These are phyloP conservation scores for Lymantria monacha DNA, from an alignment of 2,888 invertebrate species.

Conservation along the genomic window DNA sequence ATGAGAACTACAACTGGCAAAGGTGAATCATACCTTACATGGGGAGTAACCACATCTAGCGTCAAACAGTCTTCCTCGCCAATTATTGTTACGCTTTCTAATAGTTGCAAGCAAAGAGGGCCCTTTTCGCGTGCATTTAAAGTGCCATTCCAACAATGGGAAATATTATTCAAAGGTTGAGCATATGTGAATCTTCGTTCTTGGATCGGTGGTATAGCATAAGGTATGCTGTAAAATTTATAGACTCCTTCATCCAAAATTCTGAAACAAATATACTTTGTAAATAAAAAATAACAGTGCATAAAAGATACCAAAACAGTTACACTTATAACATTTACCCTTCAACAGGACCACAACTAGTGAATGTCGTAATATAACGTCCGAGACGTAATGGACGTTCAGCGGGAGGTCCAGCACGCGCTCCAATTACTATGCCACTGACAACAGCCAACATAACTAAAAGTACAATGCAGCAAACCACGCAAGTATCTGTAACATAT, in stretches of 20 bases:
- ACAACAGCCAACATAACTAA: conserved; percentile 85
- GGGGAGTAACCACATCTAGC: conserved; percentile 91
- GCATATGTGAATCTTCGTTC: conserved; percentile 88
- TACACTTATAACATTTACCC: conserved; percentile 75
- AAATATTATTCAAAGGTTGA: conserved; percentile 84
- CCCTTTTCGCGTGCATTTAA: conserved; percentile 85
- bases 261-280: conserved; percentile 56
- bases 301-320: background rate
- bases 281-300: background rate
- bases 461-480: conserved; percentile 81
- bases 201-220: conserved; percentile 87
- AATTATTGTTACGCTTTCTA: conserved; percentile 84
- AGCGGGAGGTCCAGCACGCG: conserved; percentile 70
- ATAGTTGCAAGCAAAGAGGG: conserved; percentile 86
- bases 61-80: conserved; percentile 92
- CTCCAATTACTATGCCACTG: conserved; percentile 83
- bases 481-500: conserved; percentile 71
- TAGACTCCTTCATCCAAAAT: conserved; percentile 89
- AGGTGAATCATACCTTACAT: conserved; percentile 89
- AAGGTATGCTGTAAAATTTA: conserved; percentile 92
- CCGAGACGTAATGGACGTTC: conserved; percentile 87
- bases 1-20: conserved; percentile 92
- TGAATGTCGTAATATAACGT: conserved; percentile 86
- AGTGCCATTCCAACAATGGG: conserved; percentile 91
- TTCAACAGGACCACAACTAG: conserved; percentile 90